These are phyloP conservation scores for Myripristis jacobus DNA, from an alignment of 2,797 vertebrate genomes.

Conservation along the genomic window DNA sequence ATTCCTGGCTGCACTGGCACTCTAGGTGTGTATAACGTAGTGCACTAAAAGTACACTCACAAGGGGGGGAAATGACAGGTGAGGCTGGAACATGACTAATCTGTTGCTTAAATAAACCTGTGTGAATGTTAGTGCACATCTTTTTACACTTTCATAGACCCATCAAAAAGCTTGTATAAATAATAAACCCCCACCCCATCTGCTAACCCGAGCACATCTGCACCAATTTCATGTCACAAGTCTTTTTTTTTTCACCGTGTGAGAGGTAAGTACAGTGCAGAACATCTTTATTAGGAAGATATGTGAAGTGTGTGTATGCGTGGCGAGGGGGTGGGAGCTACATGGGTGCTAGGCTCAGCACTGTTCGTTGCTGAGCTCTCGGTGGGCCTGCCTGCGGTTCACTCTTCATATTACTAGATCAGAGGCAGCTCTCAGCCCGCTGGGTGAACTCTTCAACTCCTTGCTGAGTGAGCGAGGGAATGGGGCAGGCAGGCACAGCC, in stretches of 20 bases:
- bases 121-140: neutral
- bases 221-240: conserved; percentile 38
- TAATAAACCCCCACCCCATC: conserved; percentile 31
- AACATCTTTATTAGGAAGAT: conserved; percentile 15
- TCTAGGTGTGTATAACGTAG: neutral
- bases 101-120: conserved; percentile 4
- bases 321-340: neutral
- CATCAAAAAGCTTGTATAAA: conserved; percentile 25
- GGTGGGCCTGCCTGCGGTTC: conserved; percentile 54
- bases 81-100: conserved; percentile 3
- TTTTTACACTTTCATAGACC: neutral
- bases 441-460: conserved; percentile 80
- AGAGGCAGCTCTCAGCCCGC: conserved; percentile 59
- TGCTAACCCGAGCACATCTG: conserved; percentile 12
- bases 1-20: neutral
- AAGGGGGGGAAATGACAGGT: neutral
- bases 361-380: conserved; percentile 49
- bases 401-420: conserved; percentile 61
- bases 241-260: conserved; percentile 23
- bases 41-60: neutral
- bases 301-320: conserved; percentile 23
- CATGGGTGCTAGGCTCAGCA: conserved; percentile 43
- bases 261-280: conserved; percentile 31
- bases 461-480: conserved; percentile 45
- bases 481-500: conserved; percentile 36